phyloP scores from a whole-genome alignment of 2,888 invertebrate genomes.

The Melinopterus prodromus region DNA sequence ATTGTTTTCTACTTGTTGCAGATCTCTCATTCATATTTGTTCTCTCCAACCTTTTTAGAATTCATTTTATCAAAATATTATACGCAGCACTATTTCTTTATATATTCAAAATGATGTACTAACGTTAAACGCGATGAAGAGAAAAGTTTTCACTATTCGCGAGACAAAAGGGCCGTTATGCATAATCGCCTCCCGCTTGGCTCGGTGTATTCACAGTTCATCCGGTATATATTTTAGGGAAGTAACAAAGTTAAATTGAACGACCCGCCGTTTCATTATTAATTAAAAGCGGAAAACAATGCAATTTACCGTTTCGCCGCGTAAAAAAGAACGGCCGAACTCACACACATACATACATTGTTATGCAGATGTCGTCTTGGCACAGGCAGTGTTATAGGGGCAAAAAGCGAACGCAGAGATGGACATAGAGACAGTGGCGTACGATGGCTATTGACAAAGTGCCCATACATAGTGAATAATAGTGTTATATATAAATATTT shows the following conservation, averaged over 20 bases:
- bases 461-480: background rate
- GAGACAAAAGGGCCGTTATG: background rate
- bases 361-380: slow-evolving; percentile 34
- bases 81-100: background rate
- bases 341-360: slow-evolving; percentile 30
- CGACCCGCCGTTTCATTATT: slow-evolving; percentile 22
- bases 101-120: background rate
- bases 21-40: too few relatives aligned
- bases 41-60: too few relatives aligned
- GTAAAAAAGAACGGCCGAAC: slow-evolving; percentile 26
- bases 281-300: slow-evolving; percentile 24
- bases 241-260: slow-evolving; percentile 26
- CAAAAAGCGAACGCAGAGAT: slow-evolving; percentile 17
- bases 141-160: background rate
- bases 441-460: background rate
- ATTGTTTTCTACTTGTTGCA: too few relatives aligned
- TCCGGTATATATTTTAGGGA: slow-evolving; percentile 18
- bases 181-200: background rate
- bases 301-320: slow-evolving; percentile 26
- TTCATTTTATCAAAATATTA: too few relatives aligned
- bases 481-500: too few relatives aligned
- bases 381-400: slow-evolving; percentile 27
- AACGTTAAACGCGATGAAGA: background rate
- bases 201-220: background rate
- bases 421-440: slow-evolving; percentile 13